phyloP scores from a whole-genome alignment of 2,113 vertebrate species.

The Percina caprodes region DNA sequence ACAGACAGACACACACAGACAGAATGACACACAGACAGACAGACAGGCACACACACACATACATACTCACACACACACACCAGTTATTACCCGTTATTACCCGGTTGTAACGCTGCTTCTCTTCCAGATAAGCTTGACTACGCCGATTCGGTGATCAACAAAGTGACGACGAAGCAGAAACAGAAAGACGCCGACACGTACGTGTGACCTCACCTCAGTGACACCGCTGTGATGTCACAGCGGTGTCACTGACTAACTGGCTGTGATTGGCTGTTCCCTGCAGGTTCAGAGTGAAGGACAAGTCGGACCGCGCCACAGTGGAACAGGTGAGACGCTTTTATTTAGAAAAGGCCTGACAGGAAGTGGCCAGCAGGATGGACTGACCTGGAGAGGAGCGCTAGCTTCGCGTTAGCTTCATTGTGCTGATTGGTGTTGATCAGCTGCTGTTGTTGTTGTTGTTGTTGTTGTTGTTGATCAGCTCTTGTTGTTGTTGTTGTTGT shows the following conservation, averaged over 20 bases:
- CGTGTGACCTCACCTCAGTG: constrained; percentile 12
- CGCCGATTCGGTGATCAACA: constrained; percentile 81
- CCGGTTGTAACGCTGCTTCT: not conserved
- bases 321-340: constrained; percentile 87
- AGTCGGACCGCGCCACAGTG: constrained; percentile 96
- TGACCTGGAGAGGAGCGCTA: no score
- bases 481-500: no score
- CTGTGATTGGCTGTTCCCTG: constrained; percentile 42
- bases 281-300: constrained; percentile 97
- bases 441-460: no score
- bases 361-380: not conserved
- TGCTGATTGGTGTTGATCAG: no score
- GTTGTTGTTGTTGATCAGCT: no score
- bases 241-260: not conserved
- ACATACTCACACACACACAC: no score
- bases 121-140: constrained; percentile 79
- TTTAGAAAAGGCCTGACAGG: constrained; percentile 23
- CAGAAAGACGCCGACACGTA: constrained; percentile 81
- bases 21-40: no score
- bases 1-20: no score
- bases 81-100: no score
- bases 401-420: no score
- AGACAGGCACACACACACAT: no score
- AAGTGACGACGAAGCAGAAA: constrained; percentile 80
- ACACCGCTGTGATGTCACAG: not conserved